Conservation (phyloP, 2,797 vertebrate species). For the Galaxias olidus region DNA sequence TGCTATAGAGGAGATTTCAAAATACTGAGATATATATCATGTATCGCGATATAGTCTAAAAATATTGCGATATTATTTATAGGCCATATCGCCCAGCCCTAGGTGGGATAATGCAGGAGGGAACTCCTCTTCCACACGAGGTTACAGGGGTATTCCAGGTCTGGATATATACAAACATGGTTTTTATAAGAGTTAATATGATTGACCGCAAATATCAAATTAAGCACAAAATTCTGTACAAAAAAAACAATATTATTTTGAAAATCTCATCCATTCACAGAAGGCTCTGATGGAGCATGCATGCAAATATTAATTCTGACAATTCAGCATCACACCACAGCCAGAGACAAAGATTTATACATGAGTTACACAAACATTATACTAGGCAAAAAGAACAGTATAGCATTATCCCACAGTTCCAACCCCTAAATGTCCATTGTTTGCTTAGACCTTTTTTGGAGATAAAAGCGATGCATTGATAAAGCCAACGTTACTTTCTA, state of each 20-base stretch:
- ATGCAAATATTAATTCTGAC: slow-evolving; percentile 78
- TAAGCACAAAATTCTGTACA: slow-evolving; percentile 77
- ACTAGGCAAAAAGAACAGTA: slow-evolving; percentile 73
- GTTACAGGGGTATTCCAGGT: slow-evolving; percentile 79
- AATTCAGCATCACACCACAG: slow-evolving; percentile 77
- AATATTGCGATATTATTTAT: too few relatives aligned
- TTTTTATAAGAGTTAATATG: slow-evolving; percentile 59
- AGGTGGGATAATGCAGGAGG: slow-evolving; percentile 73
- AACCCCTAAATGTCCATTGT: slow-evolving; percentile 62
- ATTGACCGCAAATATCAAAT: slow-evolving; percentile 70
- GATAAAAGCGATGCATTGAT: slow-evolving; percentile 54
- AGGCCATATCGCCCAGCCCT: too few relatives aligned
- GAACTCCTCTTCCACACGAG: slow-evolving; percentile 74
- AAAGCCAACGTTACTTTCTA: slow-evolving; percentile 54
- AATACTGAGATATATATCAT: too few relatives aligned
- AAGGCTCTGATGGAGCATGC: slow-evolving; percentile 76
- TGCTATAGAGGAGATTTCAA: too few relatives aligned
- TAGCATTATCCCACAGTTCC: slow-evolving; percentile 66
- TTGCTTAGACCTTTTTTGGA: slow-evolving; percentile 57
- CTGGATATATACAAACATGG: slow-evolving; percentile 72
- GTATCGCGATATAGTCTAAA: too few relatives aligned
- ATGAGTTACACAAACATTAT: slow-evolving; percentile 76
- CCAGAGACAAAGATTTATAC: slow-evolving; percentile 77
- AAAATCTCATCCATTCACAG: slow-evolving; percentile 76
- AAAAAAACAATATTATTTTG: slow-evolving; percentile 59